phyloP scores from a whole-genome alignment of 2,797 vertebrate species.

The Mormyrops attenuatus region DNA sequence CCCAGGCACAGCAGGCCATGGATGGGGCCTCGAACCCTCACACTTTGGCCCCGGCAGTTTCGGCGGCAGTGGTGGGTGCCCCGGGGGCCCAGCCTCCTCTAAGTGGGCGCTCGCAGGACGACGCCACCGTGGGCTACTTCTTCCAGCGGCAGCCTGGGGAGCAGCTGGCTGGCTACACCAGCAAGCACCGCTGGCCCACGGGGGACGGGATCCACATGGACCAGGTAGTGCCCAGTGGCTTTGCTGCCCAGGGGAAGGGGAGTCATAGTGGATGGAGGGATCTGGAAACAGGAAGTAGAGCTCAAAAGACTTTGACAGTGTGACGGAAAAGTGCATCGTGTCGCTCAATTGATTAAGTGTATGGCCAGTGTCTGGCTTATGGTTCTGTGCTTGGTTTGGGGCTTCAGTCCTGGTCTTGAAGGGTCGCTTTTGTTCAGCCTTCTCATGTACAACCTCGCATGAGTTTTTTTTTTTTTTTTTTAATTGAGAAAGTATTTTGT shows the following conservation, averaged over 20 bases:
- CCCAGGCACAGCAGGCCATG: slow-evolving; percentile 54
- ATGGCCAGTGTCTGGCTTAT: not conserved
- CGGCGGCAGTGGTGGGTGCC: slow-evolving; percentile 5
- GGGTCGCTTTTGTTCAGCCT: not conserved
- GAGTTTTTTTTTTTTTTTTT: too few species aligned
- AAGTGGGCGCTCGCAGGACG: slow-evolving; percentile 62
- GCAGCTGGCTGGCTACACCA: slow-evolving; percentile 57
- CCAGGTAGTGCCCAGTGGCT: slow-evolving; percentile 41
- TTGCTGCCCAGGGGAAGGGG: not conserved
- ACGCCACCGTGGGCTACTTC: slow-evolving; percentile 63
- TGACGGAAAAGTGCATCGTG: not conserved
- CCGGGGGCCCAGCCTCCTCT: slow-evolving; percentile 56
- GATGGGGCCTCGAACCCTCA: slow-evolving; percentile 51
- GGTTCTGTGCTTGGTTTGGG: not conserved
- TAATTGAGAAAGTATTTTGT: too few species aligned
- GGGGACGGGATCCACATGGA: slow-evolving; percentile 55
- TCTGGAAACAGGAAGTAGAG: not conserved
- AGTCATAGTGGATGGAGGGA: not conserved
- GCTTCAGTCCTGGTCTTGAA: not conserved
- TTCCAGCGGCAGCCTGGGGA: slow-evolving; percentile 68
- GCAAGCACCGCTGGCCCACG: slow-evolving; percentile 62
- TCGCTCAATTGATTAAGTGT: not conserved
- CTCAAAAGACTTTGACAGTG: not conserved
- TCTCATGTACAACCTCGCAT: not conserved
- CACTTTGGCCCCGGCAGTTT: not conserved